Base-by-base conservation (phyloP, 2,113 vertebrate species). In the Mesitornis unicolor region DNA sequence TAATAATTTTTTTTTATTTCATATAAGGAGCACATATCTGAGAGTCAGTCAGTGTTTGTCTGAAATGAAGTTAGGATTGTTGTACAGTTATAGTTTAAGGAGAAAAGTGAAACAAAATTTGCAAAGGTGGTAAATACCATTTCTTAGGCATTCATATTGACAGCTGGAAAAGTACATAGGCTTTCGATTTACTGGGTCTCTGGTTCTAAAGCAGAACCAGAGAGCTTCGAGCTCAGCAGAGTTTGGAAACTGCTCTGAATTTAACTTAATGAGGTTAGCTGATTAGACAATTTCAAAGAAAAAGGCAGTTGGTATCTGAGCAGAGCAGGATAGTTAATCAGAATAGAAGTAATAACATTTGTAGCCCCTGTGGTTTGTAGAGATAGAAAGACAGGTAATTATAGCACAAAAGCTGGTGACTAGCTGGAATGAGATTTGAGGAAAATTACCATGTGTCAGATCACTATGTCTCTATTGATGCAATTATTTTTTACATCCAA, bases 311-410 rank as follows among this genome's bases (percentile, higher is more conserved):
- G 42, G 38, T 81, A 70, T 89, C 68, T 77, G 68, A 92, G 64
- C 16, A 80, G 79, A 74, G 47, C 54, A 73, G 71, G 54, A 50
- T 35, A 77, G 25, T 92, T 88, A 85, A 83, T 77, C 54, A 90
- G 79, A 93, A 54, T 28, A 92, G 79, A 84, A 94, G 50, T 83
- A 88, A 86, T 88, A 92, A 65, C 68, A 69, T 83, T 70, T 70
- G 68, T 77, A 93, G 68, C 26, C 71, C 83, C 63, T 70, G 59
- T 90, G 86, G 63, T 77, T 88, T 86, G 33, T 42, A 51, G 79
- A 88, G 82, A 45, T 48, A 90, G 45, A 92, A 80, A 83, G 38
- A 53, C 35, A 91, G 77, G 73, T 89, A 87, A 93, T 94, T 91
- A 87, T 68, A 89, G 47, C 47, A 87, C 87, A 78, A 89, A 82